These are phyloP conservation scores for Melieria crassipennis DNA, from an alignment of 2,888 invertebrate genomes.

Conservation along the genomic window DNA sequence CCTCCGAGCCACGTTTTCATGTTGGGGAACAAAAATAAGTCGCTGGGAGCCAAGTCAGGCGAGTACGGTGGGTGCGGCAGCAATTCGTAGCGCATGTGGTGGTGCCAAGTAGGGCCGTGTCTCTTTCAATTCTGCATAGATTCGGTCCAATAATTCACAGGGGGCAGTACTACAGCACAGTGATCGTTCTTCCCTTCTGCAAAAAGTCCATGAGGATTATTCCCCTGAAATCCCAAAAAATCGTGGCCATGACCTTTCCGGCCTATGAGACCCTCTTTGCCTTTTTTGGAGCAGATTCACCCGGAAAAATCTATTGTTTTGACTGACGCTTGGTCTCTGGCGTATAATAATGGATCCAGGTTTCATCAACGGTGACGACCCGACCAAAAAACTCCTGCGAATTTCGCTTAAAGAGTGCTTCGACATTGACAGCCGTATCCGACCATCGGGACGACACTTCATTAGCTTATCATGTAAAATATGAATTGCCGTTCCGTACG, in stretches of 20 bases:
- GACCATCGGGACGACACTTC: slow-evolving; percentile 9
- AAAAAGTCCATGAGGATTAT: slow-evolving; percentile 13
- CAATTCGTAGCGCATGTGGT: slow-evolving; percentile 16
- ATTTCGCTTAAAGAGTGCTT: too few relatives aligned
- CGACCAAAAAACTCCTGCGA: too few relatives aligned
- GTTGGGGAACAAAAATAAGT: background rate
- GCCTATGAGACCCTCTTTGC: too few relatives aligned
- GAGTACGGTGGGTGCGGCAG: background rate
- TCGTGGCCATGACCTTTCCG: too few relatives aligned
- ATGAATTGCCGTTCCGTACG: slow-evolving; percentile 3
- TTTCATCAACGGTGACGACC: too few relatives aligned
- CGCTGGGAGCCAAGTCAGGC: slow-evolving; percentile 6
- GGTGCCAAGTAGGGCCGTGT: background rate
- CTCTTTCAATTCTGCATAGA: background rate
- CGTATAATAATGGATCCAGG: too few relatives aligned
- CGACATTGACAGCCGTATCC: background rate
- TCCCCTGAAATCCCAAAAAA: slow-evolving; percentile 18
- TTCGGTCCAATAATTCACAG: slow-evolving; percentile 11
- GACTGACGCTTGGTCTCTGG: too few relatives aligned
- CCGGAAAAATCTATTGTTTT: too few relatives aligned
- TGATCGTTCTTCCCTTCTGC: slow-evolving; percentile 15
- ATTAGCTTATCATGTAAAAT: slow-evolving; percentile 14
- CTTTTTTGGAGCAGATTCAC: too few relatives aligned
- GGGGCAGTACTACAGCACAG: slow-evolving; percentile 2
- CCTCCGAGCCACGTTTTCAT: slow-evolving; percentile 20